Conservation (phyloP, 2,888 invertebrate species). For the Hemistola chrysoprasaria region DNA sequence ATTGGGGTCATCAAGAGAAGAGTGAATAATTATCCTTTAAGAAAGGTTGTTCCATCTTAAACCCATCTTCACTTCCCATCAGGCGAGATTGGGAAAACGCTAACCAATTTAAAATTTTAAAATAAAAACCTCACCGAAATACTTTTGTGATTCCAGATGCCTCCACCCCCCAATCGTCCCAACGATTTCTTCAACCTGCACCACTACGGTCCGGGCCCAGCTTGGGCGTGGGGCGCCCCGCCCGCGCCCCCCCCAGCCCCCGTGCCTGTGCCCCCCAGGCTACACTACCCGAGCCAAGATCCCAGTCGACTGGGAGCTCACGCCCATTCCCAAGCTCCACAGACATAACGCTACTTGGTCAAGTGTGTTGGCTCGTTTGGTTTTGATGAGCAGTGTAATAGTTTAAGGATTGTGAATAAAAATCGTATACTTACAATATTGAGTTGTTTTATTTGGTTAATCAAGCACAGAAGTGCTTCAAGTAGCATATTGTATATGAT, state of each 20-base stretch:
- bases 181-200: conserved; percentile 85
- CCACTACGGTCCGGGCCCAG: conserved; percentile 53
- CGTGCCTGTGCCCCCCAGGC: conserved; percentile 69
- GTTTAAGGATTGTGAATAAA: conserved; percentile 17
- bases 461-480: too few species aligned
- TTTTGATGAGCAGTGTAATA: conserved; percentile 1
- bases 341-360: conserved; percentile 42
- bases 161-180: conserved; percentile 75
- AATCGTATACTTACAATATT: conserved; percentile 4
- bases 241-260: conserved; percentile 36
- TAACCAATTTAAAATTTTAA: too few species aligned
- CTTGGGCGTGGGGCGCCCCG: conserved; percentile 46
- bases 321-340: conserved; percentile 65
- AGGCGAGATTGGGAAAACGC: too few species aligned
- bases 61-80: too few species aligned
- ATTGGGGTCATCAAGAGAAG: too few species aligned
- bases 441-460: neutral
- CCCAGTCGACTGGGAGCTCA: conserved; percentile 93
- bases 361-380: neutral
- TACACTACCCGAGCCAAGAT: conserved; percentile 99
- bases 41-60: too few species aligned
- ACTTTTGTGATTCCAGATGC: conserved; percentile 53
- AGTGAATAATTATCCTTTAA: too few species aligned
- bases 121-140: neutral
- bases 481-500: too few species aligned